These are phyloP conservation scores for Biston betularia DNA, from an alignment of 2,888 invertebrate genomes.

Conservation along the genomic window DNA sequence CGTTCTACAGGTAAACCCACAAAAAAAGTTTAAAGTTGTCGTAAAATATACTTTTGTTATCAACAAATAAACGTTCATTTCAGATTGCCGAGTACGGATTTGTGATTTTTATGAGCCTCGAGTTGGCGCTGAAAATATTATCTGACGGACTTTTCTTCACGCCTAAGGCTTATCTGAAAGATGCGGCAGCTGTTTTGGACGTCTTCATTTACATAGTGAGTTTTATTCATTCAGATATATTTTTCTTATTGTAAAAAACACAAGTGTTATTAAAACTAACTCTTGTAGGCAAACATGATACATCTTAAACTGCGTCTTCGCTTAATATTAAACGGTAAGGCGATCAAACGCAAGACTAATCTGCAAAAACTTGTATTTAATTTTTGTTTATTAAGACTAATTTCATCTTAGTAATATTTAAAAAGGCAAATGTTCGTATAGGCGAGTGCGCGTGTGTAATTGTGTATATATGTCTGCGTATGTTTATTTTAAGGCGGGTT, in stretches of 20 bases:
- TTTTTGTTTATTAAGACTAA: no score
- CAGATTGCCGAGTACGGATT: slow-evolving; percentile 98
- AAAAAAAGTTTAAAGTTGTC: not conserved
- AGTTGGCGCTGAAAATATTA: slow-evolving; percentile 97
- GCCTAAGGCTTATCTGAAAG: slow-evolving; percentile 99
- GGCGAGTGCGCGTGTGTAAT: no score
- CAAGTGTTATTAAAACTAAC: no score
- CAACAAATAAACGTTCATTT: slow-evolving; percentile 39
- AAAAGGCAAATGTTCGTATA: no score
- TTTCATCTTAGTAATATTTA: no score
- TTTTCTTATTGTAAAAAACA: not conserved
- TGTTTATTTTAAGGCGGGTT: no score
- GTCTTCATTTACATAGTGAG: slow-evolving; percentile 86
- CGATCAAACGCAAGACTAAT: no score
- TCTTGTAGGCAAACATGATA: no score
- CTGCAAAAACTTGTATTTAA: no score
- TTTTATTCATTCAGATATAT: not conserved
- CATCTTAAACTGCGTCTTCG: no score
- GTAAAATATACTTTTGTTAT: not conserved
- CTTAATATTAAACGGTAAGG: no score
- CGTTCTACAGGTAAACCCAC: slow-evolving; percentile 88
- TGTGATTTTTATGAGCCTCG: slow-evolving; percentile 99
- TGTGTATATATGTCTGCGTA: no score
- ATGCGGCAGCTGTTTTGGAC: slow-evolving; percentile 98
- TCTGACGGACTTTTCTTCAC: slow-evolving; percentile 99